Evolutionary conservation across 1,140 invertebrate genomes (phyloP), one percentile per base, ranked within the genome.

Genomic region (Aleiodes sp.): DNA sequence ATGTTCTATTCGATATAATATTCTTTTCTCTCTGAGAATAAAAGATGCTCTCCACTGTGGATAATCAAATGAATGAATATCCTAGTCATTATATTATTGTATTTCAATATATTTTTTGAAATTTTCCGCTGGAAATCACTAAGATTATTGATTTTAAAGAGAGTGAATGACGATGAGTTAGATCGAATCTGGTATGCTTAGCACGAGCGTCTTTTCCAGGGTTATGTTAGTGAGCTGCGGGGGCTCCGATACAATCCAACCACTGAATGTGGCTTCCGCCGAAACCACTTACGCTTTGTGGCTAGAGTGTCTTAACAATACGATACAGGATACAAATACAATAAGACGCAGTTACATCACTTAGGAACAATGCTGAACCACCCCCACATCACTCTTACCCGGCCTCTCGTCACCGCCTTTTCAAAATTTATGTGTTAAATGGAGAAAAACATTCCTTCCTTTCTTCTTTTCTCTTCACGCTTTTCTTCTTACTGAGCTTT

Each of bases 241-340:
- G 78, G 72, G 77, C 74, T 24, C 46, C 79, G 77, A 80, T 78
- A 83, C 82, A 83, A 85, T 84, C 80, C 79, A 82, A 82, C 78
- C 80, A 82, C 82, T 86, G 82, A 85, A 86, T 86, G 84, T 83
- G 81, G 83, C 84, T 85, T 85, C 84, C 84, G 84, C 82, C 80
- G 83, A 84, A 86, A 85, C 84, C 84, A 85, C 84, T 86, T 85
- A 86, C 82, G 84, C 84, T 85, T 85, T 84, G 84, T 82, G 82
- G 83, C 78, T 78, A 83, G 79, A 85, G 80, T 78, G 80, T 84
- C 82, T 84, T 82, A 82, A 85, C 82, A 85, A 86, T 85, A 76
- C 84, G 80, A 85, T 85, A 84, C 84, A 85, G 84, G 84, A 86
- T 86, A 85, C 83, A 86, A 85, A 86, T 85, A 85, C 84, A 86